Conservation (phyloP, 1,140 invertebrate genomes). For the Microplitis mediator region DNA sequence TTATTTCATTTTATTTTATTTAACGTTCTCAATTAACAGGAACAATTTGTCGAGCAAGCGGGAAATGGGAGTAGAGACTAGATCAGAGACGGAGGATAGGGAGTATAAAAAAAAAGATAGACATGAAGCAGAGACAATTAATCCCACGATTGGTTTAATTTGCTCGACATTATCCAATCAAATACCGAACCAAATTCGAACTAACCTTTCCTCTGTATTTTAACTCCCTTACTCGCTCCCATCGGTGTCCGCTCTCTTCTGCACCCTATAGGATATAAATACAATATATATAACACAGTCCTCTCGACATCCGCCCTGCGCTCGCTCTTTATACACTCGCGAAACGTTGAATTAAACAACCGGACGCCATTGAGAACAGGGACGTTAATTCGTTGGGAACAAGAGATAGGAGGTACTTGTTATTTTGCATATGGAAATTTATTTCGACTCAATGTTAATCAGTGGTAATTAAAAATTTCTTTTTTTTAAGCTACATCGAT, state of each 20-base stretch:
- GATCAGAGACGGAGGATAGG: not conserved
- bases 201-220: conserved; percentile 7
- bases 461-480: not conserved
- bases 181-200: conserved; percentile 40
- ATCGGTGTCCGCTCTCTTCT: not conserved
- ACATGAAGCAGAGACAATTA: conserved; percentile 45
- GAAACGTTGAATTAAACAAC: conserved; percentile 43
- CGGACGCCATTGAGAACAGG: conserved; percentile 35
- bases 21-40: conserved; percentile 46
- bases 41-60: conserved; percentile 44
- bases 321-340: conserved; percentile 19
- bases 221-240: not conserved
- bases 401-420: conserved; percentile 15
- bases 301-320: conserved; percentile 12
- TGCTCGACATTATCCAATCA: conserved; percentile 53
- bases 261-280: conserved; percentile 6
- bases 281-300: not conserved
- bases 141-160: conserved; percentile 53
- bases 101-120: conserved; percentile 9
- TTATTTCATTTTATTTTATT: conserved; percentile 20
- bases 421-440: conserved; percentile 2
- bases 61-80: conserved; percentile 27
- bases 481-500: too few species aligned
- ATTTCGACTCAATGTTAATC: conserved; percentile 11
- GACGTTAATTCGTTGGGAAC: conserved; percentile 28